Conservation (phyloP, 2,113 vertebrate species). For the Anseranas semipalmata region DNA sequence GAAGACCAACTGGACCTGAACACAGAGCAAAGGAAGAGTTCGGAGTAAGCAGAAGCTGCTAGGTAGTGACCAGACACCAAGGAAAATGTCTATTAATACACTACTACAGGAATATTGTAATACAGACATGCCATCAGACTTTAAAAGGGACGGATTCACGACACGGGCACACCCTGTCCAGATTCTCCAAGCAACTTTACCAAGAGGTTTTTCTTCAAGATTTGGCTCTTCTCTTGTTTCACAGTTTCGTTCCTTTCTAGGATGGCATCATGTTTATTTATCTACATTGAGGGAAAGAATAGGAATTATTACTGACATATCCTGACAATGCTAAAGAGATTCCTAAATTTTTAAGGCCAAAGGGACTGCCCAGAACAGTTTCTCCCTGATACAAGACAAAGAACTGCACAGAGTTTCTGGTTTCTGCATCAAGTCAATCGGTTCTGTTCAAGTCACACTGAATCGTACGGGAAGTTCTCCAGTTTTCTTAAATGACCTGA, state of each 20-base stretch:
- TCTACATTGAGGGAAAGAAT: neutral
- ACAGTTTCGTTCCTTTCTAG: slow-evolving; percentile 58
- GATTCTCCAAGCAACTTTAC: neutral
- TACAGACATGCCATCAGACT: too few species aligned
- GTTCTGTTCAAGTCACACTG: neutral
- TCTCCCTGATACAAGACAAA: neutral
- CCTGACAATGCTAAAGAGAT: neutral
- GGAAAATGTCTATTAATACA: neutral
- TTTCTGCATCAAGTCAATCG: neutral
- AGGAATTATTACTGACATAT: neutral
- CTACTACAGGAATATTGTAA: neutral
- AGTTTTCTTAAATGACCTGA: neutral
- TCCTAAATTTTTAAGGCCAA: neutral
- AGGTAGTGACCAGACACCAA: too few species aligned
- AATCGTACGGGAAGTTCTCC: neutral
- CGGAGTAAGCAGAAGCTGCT: neutral
- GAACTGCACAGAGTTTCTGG: neutral
- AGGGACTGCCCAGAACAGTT: neutral
- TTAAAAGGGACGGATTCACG: neutral
- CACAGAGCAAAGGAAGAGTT: neutral
- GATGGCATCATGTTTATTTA: slow-evolving; percentile 47
- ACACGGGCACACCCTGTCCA: neutral
- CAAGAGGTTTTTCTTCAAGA: slow-evolving; percentile 51
- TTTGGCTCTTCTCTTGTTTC: slow-evolving; percentile 28
- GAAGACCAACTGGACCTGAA: neutral